These are phyloP conservation scores for Sylvia borin DNA, from an alignment of 2,797 vertebrate genomes.

Conservation along the genomic window DNA sequence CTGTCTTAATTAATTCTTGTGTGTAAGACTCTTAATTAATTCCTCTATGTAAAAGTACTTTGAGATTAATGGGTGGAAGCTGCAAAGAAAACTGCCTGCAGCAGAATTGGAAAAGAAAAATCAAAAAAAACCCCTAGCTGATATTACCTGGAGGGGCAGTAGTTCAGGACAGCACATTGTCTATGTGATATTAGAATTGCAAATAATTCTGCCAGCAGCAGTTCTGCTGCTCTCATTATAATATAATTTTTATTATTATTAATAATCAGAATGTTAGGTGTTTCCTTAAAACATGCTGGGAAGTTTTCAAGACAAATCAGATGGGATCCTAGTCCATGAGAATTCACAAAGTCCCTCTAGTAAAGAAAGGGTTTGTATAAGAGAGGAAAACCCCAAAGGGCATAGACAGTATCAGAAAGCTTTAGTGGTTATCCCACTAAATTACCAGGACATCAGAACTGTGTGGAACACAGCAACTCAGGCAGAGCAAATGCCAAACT, in stretches of 20 bases:
- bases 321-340: not conserved
- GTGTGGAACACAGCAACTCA: not conserved
- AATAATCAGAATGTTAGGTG: constrained; percentile 6
- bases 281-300: not conserved
- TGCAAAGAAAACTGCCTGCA: constrained; percentile 48
- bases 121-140: not conserved
- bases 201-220: constrained; percentile 34
- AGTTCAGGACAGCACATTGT: not conserved
- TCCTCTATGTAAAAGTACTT: constrained; percentile 16
- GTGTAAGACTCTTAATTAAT: constrained; percentile 56
- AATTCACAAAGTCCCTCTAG: not conserved
- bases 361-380: not conserved
- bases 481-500: not conserved
- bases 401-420: not conserved
- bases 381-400: not conserved
- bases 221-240: constrained; percentile 6
- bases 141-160: constrained; percentile 23
- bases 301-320: not conserved
- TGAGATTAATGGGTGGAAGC: constrained; percentile 51
- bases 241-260: not conserved
- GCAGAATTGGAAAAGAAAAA: constrained; percentile 44
- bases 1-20: constrained; percentile 56
- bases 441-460: not conserved
- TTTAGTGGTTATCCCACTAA: not conserved
- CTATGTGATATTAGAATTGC: constrained; percentile 27